phyloP scores from a whole-genome alignment of 35 echinoderm and acorn worm genomes.

The Chiridota heheva region DNA sequence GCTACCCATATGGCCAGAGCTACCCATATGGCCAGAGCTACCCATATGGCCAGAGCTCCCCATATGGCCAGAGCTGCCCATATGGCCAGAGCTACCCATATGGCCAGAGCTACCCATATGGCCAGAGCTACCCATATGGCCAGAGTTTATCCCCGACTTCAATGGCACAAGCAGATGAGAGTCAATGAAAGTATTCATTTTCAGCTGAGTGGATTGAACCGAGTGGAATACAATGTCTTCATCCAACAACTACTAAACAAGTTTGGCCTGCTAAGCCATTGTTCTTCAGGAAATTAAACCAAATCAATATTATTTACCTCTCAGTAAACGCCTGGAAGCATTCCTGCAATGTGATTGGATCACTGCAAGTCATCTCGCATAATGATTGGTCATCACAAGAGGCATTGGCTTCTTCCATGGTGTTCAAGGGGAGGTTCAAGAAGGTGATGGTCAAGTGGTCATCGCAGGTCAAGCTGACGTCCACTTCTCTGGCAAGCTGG shows the following conservation, averaged over 20 bases:
- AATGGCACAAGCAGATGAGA: too few relatives aligned
- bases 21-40: too few relatives aligned
- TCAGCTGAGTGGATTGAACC: neutral
- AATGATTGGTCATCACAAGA: conserved; percentile 76
- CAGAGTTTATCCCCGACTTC: too few relatives aligned
- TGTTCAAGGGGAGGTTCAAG: conserved; percentile 56
- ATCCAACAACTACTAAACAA: neutral
- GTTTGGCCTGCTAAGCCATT: too few relatives aligned
- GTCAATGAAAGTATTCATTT: neutral
- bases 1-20: too few relatives aligned
- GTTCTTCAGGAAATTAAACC: neutral
- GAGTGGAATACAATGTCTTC: neutral
- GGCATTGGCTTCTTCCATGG: conserved; percentile 70
- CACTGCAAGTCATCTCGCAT: conserved; percentile 47
- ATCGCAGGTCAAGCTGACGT: conserved; percentile 70
- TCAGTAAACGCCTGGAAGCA: conserved; percentile 96
- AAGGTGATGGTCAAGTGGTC: conserved; percentile 88
- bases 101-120: too few relatives aligned
- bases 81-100: too few relatives aligned
- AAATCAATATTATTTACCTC: conserved; percentile 62
- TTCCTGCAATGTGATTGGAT: conserved; percentile 78
- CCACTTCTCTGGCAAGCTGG: conserved; percentile 84
- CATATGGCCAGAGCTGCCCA: too few relatives aligned
- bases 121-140: too few relatives aligned
- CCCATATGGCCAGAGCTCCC: too few relatives aligned